phyloP scores from a whole-genome alignment of 2,113 vertebrate genomes.

The Gnathonemus longibarbis region DNA sequence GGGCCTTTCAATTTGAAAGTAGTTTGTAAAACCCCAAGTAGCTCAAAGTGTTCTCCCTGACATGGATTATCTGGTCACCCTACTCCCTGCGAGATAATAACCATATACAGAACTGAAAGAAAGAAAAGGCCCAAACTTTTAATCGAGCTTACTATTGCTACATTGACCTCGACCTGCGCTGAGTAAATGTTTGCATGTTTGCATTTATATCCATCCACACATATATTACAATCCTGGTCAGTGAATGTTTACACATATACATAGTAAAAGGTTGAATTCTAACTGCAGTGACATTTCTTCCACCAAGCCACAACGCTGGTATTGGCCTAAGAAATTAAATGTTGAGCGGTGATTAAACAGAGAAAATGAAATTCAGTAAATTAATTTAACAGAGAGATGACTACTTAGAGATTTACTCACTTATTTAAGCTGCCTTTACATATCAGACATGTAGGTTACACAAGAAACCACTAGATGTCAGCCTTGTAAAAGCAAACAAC shows the following conservation, averaged over 20 bases:
- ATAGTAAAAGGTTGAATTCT: not conserved
- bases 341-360: not conserved
- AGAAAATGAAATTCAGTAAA: not conserved
- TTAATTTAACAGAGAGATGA: not conserved
- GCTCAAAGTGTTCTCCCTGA: too few relatives aligned
- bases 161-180: not conserved
- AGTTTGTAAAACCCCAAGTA: too few relatives aligned
- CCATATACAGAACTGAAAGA: too few relatives aligned
- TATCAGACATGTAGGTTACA: not conserved
- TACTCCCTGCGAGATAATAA: too few relatives aligned
- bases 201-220: not conserved
- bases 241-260: not conserved
- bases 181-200: not conserved
- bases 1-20: too few relatives aligned
- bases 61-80: too few relatives aligned
- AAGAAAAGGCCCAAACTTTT: too few relatives aligned
- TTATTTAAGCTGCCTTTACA: not conserved
- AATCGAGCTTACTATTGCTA: not conserved
- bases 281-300: not conserved
- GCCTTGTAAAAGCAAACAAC: constrained; percentile 33
- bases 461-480: constrained; percentile 48
- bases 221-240: not conserved
- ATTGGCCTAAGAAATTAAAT: not conserved
- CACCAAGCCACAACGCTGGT: not conserved
- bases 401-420: not conserved